These are phyloP conservation scores for Phyllotis vaccarum DNA, from an alignment of 2,797 vertebrate species.

Conservation along the genomic window DNA sequence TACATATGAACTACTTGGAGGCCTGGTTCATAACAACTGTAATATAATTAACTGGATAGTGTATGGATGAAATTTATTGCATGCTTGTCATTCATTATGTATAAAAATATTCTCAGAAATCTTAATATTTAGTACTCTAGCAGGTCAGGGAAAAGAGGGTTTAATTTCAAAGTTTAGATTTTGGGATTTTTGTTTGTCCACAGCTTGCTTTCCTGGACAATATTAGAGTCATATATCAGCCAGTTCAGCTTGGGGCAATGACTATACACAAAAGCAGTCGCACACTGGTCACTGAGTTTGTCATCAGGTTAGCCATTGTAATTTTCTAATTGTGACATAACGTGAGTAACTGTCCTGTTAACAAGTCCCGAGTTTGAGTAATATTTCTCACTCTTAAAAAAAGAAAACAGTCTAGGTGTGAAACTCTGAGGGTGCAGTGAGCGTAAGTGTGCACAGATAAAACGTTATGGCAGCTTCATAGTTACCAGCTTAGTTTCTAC, in stretches of 20 bases:
- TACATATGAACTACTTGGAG: neutral
- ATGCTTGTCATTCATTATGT: neutral
- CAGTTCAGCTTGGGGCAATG: neutral
- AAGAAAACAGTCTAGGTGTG: neutral
- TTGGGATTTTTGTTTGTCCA: neutral
- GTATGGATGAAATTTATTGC: neutral
- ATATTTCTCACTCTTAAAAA: neutral
- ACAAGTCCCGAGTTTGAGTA: neutral
- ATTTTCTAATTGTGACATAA: constrained; percentile 13
- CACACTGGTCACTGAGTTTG: neutral
- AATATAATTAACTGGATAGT: neutral
- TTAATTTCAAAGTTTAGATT: constrained; percentile 24
- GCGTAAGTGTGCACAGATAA: neutral
- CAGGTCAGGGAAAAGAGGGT: neutral
- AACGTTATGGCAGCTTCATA: neutral
- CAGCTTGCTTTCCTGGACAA: neutral
- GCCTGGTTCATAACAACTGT: neutral
- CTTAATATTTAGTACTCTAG: neutral
- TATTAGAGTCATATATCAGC: neutral
- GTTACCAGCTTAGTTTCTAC: neutral
- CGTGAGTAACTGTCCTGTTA: neutral
- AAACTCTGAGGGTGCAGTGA: constrained; percentile 24
- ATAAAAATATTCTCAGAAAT: neutral
- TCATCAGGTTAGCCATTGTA: neutral
- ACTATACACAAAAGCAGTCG: neutral